These are phyloP conservation scores for Sphaerophoria taeniata DNA, from an alignment of 2,888 invertebrate species.

Conservation along the genomic window DNA sequence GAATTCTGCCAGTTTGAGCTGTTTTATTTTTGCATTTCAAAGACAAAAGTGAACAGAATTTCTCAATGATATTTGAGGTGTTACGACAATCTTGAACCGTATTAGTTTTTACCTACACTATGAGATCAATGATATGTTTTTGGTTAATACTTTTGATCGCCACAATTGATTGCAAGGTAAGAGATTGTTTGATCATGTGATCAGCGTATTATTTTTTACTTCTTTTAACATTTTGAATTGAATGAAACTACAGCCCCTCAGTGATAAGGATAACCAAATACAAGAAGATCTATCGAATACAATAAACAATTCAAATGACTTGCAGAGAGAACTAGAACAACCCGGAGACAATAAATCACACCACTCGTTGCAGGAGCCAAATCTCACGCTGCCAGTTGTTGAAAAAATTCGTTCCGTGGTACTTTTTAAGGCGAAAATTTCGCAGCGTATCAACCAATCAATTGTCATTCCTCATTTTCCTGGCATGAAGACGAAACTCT, in stretches of 20 bases:
- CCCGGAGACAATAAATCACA: slow-evolving; percentile 7
- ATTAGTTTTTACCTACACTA: background rate
- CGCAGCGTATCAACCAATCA: background rate
- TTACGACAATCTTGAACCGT: background rate
- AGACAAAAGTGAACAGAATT: no score
- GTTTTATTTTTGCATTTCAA: no score
- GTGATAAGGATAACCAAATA: background rate
- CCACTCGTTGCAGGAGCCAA: background rate
- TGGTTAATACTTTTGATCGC: background rate
- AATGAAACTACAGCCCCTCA: background rate
- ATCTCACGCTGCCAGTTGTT: background rate
- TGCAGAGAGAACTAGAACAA: background rate
- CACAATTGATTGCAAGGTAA: background rate
- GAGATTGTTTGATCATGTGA: background rate
- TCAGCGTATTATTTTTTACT: background rate
- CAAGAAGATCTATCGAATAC: background rate
- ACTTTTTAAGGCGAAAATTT: slow-evolving; percentile 32
- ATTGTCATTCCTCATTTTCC: slow-evolving; percentile 10
- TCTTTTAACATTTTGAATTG: background rate
- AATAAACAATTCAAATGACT: background rate
- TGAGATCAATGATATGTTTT: background rate
- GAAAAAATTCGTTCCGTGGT: slow-evolving; percentile 18
- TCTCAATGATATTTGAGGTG: background rate
- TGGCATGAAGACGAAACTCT: slow-evolving; percentile 14
- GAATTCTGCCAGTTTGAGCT: no score